Evolutionary conservation across 2,888 invertebrate species (phyloP).

Genomic region (Amiota minor): DNA sequence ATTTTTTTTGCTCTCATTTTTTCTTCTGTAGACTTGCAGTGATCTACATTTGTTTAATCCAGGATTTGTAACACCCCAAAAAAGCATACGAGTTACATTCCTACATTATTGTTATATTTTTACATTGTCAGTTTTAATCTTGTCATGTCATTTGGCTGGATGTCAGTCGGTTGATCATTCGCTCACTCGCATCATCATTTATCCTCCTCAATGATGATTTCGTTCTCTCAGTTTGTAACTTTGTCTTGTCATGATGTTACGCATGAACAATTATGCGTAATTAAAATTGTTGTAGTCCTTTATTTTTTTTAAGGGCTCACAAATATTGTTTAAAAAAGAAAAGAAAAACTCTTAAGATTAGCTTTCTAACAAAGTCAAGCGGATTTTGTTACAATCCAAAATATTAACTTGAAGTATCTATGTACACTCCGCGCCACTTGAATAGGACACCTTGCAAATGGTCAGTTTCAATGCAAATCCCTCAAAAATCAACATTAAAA

Average conservation of each 20-base stretch:
- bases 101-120: constrained; percentile 20
- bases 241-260: constrained; percentile 45
- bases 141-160: constrained; percentile 31
- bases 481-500: too few relatives aligned
- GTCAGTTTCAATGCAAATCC: too few relatives aligned
- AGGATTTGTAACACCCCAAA: constrained; percentile 60
- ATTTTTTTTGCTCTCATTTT: constrained; percentile 13
- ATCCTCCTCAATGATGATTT: too few relatives aligned
- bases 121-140: constrained; percentile 37
- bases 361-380: constrained; percentile 46
- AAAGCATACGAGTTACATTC: neutral
- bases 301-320: neutral
- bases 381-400: constrained; percentile 37
- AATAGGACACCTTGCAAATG: too few relatives aligned
- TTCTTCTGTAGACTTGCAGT: constrained; percentile 20
- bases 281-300: constrained; percentile 48
- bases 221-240: constrained; percentile 19
- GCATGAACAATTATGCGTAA: constrained; percentile 62
- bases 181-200: neutral
- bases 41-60: constrained; percentile 64
- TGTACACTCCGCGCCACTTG: too few relatives aligned
- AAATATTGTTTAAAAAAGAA: neutral
- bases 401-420: too few relatives aligned
- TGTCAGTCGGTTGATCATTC: neutral
- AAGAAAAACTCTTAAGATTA: constrained; percentile 3